These are phyloP conservation scores for Epinephelus awoara DNA, from an alignment of 2,797 vertebrate genomes.

Conservation along the genomic window DNA sequence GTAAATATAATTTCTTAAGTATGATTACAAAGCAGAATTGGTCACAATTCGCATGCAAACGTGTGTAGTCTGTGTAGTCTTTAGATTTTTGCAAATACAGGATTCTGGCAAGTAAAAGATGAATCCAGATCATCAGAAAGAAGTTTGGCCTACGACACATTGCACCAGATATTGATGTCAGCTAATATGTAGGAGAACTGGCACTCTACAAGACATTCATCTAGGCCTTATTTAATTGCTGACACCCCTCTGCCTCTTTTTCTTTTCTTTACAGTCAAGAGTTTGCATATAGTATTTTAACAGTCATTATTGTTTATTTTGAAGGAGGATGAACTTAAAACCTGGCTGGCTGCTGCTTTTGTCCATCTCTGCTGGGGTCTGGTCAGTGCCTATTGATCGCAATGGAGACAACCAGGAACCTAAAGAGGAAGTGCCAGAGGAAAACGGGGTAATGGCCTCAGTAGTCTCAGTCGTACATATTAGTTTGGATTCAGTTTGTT, in stretches of 20 bases:
- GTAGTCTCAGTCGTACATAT: background rate
- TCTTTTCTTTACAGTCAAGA: background rate
- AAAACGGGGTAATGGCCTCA: slow-evolving; percentile 77
- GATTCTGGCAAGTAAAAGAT: no score
- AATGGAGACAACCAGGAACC: slow-evolving; percentile 68
- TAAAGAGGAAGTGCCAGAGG: slow-evolving; percentile 80
- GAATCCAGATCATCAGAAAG: no score
- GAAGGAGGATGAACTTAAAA: slow-evolving; percentile 76
- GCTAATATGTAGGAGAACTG: background rate
- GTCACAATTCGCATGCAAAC: no score
- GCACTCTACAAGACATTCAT: background rate
- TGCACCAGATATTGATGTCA: background rate
- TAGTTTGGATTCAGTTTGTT: background rate
- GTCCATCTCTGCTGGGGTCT: slow-evolving; percentile 67
- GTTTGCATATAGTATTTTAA: background rate
- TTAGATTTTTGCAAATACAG: no score
- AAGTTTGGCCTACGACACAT: background rate
- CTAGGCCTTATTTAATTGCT: background rate
- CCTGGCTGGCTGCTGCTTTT: slow-evolving; percentile 77
- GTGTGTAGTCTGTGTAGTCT: no score
- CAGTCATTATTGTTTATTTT: background rate
- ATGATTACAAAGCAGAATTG: no score
- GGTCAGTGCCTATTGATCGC: slow-evolving; percentile 84
- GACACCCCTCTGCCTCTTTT: background rate
- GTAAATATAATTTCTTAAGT: no score